Base-by-base conservation (phyloP, 2,888 invertebrate genomes). In the Meta bourneti region DNA sequence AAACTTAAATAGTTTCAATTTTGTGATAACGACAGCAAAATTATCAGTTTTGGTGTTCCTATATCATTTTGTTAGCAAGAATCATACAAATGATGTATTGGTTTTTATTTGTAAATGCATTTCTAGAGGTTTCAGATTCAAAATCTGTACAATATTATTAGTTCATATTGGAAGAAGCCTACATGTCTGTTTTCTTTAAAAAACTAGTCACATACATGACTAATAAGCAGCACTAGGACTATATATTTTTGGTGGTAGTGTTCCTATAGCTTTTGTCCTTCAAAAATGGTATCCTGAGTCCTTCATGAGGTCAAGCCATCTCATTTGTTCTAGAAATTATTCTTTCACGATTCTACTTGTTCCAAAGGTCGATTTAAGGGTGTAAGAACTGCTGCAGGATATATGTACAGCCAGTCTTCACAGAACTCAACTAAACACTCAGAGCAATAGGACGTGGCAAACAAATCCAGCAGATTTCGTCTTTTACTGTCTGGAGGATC, bases 131-230 rank as follows among this genome's bases (percentile, higher is more conserved):
- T 78, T 52, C 8, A 52, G 4, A 78, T 78, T 78, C 51, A 78
- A 52, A 13, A 16, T 20, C 51, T 78, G 19, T n/a, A 78, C 51
- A 52, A 19, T 52, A 78, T 78, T 75, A 19, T 61, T 49, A 72
- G 20, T 71, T 82, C 82, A 82, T 82, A 51, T 48, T 72, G 51
- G 84, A 84, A 48, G 52, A 52, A 61, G 61, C 52, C 84, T 84
- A 84, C 74, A 84, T 72, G 71, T 19, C 71, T 61, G 52, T 52
- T 48, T 49, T 75, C 7, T 48, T 49, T 72, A 20, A 72, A 49
- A 84, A 52, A 52, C 84, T 84, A 75, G 84, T 74, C 75, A 84
- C 84, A 75, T 52, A 70, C 71, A 75, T 84, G 84, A 84, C 84
- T 82, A 82, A 82, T 54, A 84, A 84, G 72, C 74, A 74, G 54